Evolutionary conservation across 2,888 invertebrate species (phyloP), one percentile per base, ranked within the genome.

Genomic region (Hypercompe scribonia): DNA sequence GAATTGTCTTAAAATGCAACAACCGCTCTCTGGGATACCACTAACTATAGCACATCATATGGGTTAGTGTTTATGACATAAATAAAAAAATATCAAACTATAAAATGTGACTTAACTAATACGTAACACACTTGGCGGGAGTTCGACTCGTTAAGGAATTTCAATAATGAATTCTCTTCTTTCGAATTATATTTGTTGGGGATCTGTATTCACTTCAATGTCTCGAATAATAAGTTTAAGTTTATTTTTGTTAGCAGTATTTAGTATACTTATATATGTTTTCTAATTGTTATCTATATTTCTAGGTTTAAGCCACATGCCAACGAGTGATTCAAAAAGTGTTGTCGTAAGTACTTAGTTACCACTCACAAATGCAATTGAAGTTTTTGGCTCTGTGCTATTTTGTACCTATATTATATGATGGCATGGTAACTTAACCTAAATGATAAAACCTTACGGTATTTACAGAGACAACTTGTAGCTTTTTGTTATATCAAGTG

Each of bases 21-120:
- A 95, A 75, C 94, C 95, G 0, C 73, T 95, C 18, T 91, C 91
- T 8, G 93, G 94, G 18, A 95, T 95, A 69, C 95, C 95, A 0
- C 79, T 90, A 2, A 94, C 94, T 1, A 93, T 95, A 18, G 95
- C 95, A n/a, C 92, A 94, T 83, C 94, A 94, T 46, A 95, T 95
- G 94, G 95, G 95, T 95, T 82, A 85, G 89, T 80, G 28, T 24
- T 33, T 21, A 36, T 28, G 21, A 58, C 13, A n/a, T 34, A 36
- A 18, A 58, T 36, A 24, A 0, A 18, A 34, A 15, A 1, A 4
- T 28, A 2, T 39, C 15, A 31, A 31, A 31, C 31, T 31, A 5
- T 61, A 15, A 31, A 61, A 31, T 61, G 4, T 28, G 61, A 28
- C 58, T n/a, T 1, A n/a, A 50, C 24, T 24, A 24, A 10, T 50